Conservation (phyloP, 2,888 invertebrate genomes). For the Cyrtodaria siliqua region DNA sequence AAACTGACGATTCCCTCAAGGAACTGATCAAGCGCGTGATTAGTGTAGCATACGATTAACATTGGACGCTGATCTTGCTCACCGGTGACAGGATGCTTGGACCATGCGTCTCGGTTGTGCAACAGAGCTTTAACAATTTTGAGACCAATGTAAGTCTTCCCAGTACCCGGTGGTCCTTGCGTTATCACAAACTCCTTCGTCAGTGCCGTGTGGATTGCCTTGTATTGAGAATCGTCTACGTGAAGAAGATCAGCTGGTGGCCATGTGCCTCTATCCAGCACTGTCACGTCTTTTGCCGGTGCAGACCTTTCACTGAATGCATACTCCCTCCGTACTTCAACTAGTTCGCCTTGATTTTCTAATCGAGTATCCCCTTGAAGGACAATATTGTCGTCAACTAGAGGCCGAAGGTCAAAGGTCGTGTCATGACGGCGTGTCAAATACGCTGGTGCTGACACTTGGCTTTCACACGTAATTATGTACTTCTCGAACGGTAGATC, state of each 20-base stretch:
- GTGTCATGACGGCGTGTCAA: slow-evolving; percentile 34
- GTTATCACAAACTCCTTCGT: slow-evolving; percentile 83
- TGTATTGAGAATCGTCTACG: slow-evolving; percentile 80
- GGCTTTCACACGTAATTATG: slow-evolving; percentile 66
- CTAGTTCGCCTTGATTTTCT: slow-evolving; percentile 38
- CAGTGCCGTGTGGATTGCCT: slow-evolving; percentile 79
- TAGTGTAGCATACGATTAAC: slow-evolving; percentile 85
- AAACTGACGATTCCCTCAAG: slow-evolving; percentile 83
- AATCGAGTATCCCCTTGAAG: slow-evolving; percentile 49
- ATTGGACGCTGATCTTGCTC: slow-evolving; percentile 78
- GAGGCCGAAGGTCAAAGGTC: slow-evolving; percentile 66
- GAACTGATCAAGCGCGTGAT: slow-evolving; percentile 86
- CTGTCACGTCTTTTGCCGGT: slow-evolving; percentile 39
- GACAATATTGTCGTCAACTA: slow-evolving; percentile 63
- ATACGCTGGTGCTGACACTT: slow-evolving; percentile 72
- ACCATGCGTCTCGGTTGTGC: slow-evolving; percentile 87
- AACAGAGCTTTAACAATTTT: slow-evolving; percentile 90
- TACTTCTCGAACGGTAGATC: slow-evolving; percentile 75
- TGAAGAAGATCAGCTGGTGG: slow-evolving; percentile 69
- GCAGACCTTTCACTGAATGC: slow-evolving; percentile 41
- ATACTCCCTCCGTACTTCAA: slow-evolving; percentile 11
- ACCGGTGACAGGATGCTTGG: slow-evolving; percentile 52
- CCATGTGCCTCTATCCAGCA: slow-evolving; percentile 40
- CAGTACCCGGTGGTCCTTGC: slow-evolving; percentile 93
- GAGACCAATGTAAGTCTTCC: slow-evolving; percentile 93